Conservation (phyloP, 2,888 invertebrate species). For the Phasia obesa region DNA sequence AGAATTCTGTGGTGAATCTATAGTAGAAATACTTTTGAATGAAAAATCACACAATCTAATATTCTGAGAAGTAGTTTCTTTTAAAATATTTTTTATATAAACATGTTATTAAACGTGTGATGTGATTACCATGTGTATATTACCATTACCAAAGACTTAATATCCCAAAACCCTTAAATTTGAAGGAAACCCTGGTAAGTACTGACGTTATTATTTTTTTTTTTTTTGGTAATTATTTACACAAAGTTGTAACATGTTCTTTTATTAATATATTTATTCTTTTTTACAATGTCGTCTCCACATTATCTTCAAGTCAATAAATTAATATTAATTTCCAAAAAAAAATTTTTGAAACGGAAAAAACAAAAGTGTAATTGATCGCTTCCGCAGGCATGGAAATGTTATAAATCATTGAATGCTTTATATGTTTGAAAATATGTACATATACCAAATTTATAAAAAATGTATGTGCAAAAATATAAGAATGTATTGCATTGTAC, state of each 20-base stretch:
- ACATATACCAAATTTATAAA: too few relatives aligned
- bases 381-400: slow-evolving; percentile 44
- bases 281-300: slow-evolving; percentile 5
- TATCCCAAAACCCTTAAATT: not conserved
- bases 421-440: not conserved
- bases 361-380: slow-evolving; percentile 60
- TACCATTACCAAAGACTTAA: slow-evolving; percentile 10
- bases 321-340: slow-evolving; percentile 69
- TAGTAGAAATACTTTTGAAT: slow-evolving; percentile 69
- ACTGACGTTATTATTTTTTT: too few relatives aligned
- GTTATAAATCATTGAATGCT: slow-evolving; percentile 43
- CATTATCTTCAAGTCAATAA: slow-evolving; percentile 55
- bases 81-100: slow-evolving; percentile 4
- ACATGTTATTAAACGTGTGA: not conserved
- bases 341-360: slow-evolving; percentile 54
- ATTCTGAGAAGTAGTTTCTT: slow-evolving; percentile 36
- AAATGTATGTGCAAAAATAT: too few relatives aligned
- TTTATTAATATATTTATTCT: slow-evolving; percentile 8
- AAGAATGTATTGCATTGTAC: too few relatives aligned
- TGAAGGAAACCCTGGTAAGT: not conserved
- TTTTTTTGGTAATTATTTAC: not conserved
- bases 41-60: slow-evolving; percentile 68
- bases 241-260: not conserved
- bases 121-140: not conserved
- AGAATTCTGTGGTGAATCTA: slow-evolving; percentile 80